A percentile compares a stretch with the other conserved stretches of the same genome.
Evolutionary conservation across 2,113 vertebrate species (phyloP).

Genomic region (Rhombomys opimus): DNA sequence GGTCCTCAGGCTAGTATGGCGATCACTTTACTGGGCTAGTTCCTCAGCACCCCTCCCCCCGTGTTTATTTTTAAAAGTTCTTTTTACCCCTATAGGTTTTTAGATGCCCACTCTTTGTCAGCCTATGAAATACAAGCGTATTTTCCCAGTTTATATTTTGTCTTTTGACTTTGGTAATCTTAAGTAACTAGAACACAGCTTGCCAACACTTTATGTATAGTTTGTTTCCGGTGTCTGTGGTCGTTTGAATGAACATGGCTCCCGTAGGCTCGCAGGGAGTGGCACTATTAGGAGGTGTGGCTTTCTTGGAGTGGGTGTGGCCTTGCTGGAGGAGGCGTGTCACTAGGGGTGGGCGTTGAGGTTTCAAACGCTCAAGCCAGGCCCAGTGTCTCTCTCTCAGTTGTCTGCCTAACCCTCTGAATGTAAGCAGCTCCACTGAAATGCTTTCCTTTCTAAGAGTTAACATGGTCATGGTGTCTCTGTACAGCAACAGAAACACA

Average conservation of each 20-base stretch:
- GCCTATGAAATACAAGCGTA: neutral
- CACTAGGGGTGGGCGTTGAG: neutral
- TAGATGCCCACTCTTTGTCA: neutral
- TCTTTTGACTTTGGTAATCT: slow-evolving; percentile 37
- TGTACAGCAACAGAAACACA: neutral
- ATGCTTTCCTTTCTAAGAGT: neutral
- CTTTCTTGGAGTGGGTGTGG: neutral
- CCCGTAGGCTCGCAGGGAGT: neutral
- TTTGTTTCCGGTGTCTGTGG: slow-evolving; percentile 28
- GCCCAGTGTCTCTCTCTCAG: neutral
- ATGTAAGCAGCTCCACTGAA: neutral
- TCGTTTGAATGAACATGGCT: neutral
- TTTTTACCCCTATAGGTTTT: neutral
- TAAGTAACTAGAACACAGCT: neutral
- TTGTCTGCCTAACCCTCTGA: neutral
- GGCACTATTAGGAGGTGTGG: neutral
- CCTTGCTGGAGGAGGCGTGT: neutral
- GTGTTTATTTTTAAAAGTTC: neutral
- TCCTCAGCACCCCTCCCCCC: neutral
- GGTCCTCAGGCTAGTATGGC: neutral
- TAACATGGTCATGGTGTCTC: neutral
- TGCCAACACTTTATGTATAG: neutral
- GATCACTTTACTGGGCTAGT: neutral
- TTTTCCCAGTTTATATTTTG: slow-evolving; percentile 26
- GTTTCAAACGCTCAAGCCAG: neutral